phyloP scores from a whole-genome alignment of 2,888 invertebrate genomes.

The Synanthedon andrenaeformis region DNA sequence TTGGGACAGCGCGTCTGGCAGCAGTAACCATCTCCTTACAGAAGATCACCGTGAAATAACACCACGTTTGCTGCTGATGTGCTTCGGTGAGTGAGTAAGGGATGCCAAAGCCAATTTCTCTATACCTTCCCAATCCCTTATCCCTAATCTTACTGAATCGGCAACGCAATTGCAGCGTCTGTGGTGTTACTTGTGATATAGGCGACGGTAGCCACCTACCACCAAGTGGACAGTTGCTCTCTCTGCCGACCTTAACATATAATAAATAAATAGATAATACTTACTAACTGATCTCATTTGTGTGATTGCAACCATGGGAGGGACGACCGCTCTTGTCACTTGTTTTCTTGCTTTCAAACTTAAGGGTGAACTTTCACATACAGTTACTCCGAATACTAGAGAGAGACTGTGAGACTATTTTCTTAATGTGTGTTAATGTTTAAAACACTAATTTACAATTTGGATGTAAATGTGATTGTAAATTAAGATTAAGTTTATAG shows the following conservation, averaged over 20 bases:
- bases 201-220: neutral
- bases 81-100: neutral
- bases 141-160: neutral
- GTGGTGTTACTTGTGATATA: neutral
- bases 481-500: too few relatives aligned
- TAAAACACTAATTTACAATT: too few relatives aligned
- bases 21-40: too few relatives aligned
- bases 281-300: constrained; percentile 23
- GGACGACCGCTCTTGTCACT: constrained; percentile 28
- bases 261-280: too few relatives aligned
- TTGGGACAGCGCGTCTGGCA: too few relatives aligned
- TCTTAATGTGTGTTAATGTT: too few relatives aligned
- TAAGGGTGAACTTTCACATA: neutral
- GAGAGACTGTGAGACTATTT: too few relatives aligned
- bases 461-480: too few relatives aligned
- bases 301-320: constrained; percentile 23
- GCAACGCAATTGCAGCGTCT: neutral
- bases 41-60: neutral
- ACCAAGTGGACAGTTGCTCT: too few relatives aligned
- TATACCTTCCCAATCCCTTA: neutral
- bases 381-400: too few relatives aligned
- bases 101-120: neutral
- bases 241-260: too few relatives aligned
- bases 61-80: too few relatives aligned
- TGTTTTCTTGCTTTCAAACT: constrained; percentile 27